These are phyloP conservation scores for Motacilla tschutschensis DNA, from an alignment of 2,113 vertebrate genomes.

Conservation along the genomic window DNA sequence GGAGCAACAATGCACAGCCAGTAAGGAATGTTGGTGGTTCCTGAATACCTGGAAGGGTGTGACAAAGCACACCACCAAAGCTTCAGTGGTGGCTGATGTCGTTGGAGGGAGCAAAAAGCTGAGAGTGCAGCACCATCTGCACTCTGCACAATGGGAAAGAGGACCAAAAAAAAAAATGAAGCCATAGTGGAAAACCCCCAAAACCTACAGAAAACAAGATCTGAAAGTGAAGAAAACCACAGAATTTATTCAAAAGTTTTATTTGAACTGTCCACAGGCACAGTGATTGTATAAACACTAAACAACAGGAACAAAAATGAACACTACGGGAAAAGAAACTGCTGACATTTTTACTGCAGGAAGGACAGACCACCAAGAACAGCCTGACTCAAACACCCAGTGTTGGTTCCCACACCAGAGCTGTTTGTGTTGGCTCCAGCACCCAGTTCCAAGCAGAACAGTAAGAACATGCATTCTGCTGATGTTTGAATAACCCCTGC, in stretches of 20 bases:
- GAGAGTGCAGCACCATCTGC: not conserved
- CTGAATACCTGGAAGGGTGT: not conserved
- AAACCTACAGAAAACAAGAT: constrained; percentile 4
- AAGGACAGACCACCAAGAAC: constrained; percentile 68
- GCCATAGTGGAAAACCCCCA: not conserved
- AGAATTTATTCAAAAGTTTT: not conserved
- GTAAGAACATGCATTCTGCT: constrained; percentile 65
- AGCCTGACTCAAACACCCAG: constrained; percentile 57
- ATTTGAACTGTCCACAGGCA: constrained; percentile 18
- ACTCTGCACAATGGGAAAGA: not conserved
- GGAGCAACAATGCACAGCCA: constrained; percentile 25
- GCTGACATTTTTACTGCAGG: constrained; percentile 56
- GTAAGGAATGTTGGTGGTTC: not conserved
- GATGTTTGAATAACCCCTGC: constrained; percentile 72
- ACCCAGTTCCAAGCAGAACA: constrained; percentile 61
- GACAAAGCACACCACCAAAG: not conserved
- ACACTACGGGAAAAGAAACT: constrained; percentile 52
- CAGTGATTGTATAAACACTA: constrained; percentile 7
- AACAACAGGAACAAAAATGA: constrained; percentile 51
- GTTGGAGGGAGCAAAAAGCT: not conserved
- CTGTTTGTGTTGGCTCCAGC: constrained; percentile 74
- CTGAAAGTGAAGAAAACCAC: constrained; percentile 22
- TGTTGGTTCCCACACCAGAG: constrained; percentile 69
- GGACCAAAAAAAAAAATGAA: not conserved
- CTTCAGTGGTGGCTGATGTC: not conserved